Conservation (phyloP, 2,797 vertebrate genomes). For the Gadopsis marmoratus region DNA sequence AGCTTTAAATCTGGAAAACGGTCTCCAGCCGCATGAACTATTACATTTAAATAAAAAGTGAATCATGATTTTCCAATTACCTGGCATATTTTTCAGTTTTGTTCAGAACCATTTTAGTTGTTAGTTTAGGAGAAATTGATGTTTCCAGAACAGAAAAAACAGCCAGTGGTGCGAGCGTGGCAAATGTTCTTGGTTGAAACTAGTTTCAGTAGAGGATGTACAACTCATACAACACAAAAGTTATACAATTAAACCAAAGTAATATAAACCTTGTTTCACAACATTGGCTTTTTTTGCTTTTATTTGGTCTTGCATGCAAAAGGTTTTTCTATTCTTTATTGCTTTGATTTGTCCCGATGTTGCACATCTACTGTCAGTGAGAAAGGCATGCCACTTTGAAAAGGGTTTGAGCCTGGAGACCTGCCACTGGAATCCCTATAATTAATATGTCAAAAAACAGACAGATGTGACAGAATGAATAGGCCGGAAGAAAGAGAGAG, state of each 20-base stretch:
- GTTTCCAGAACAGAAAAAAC: neutral
- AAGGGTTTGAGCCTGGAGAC: conserved; percentile 26
- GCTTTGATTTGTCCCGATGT: conserved; percentile 28
- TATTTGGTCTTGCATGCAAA: neutral
- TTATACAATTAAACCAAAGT: neutral
- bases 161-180: neutral
- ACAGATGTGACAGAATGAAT: conserved; percentile 29
- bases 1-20: neutral
- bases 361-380: conserved; percentile 26
- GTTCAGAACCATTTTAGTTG: neutral
- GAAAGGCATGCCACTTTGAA: conserved; percentile 26
- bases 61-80: neutral
- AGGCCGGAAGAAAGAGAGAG: neutral
- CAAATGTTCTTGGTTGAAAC: neutral
- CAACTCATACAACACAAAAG: neutral
- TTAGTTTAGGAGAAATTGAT: neutral
- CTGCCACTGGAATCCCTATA: conserved; percentile 21
- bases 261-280: conserved; percentile 1
- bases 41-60: neutral
- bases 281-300: neutral
- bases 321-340: neutral
- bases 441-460: conserved; percentile 44
- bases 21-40: neutral
- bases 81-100: neutral
- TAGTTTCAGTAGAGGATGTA: neutral